phyloP scores from a whole-genome alignment of 2,888 invertebrate genomes.

The Embidobia sp. region DNA sequence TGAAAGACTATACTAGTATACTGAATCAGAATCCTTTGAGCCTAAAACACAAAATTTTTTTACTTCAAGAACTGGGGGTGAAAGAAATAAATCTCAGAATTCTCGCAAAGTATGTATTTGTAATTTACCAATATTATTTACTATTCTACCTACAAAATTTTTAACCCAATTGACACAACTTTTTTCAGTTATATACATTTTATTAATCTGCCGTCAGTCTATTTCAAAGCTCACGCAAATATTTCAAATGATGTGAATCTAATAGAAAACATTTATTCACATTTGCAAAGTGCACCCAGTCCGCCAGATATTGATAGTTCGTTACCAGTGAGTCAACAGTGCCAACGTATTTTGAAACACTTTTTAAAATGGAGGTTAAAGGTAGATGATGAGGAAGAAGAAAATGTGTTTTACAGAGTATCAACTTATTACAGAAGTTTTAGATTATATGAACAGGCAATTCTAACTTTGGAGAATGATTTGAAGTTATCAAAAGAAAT shows the following conservation, averaged over 20 bases:
- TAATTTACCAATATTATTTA: no score
- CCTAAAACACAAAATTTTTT: constrained; percentile 67
- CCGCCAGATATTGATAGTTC: constrained; percentile 64
- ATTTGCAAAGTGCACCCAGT: constrained; percentile 7
- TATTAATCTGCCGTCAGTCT: constrained; percentile 76
- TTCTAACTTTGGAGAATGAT: no score
- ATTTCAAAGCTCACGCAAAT: constrained; percentile 79
- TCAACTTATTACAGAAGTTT: no score
- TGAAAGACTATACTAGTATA: constrained; percentile 22
- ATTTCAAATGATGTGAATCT: constrained; percentile 76
- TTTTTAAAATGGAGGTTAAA: constrained; percentile 81
- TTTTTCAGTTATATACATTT: constrained; percentile 76
- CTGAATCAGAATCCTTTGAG: constrained; percentile 42
- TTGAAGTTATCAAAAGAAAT: no score
- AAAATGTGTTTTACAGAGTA: no score
- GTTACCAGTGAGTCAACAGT: constrained; percentile 74
- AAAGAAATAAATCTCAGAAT: constrained; percentile 30
- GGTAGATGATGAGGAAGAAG: constrained; percentile 75
- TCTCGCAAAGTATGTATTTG: constrained; percentile 10
- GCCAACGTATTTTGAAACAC: constrained; percentile 72
- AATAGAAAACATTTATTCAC: constrained; percentile 57
- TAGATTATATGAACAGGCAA: no score
- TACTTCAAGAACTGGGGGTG: constrained; percentile 73
- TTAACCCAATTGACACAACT: background rate
- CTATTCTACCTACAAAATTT: no score